A percentile compares a stretch with the other conserved stretches of the same genome.
phyloP scores from a whole-genome alignment of 2,888 invertebrate species.

The Pristionchus mayeri region DNA sequence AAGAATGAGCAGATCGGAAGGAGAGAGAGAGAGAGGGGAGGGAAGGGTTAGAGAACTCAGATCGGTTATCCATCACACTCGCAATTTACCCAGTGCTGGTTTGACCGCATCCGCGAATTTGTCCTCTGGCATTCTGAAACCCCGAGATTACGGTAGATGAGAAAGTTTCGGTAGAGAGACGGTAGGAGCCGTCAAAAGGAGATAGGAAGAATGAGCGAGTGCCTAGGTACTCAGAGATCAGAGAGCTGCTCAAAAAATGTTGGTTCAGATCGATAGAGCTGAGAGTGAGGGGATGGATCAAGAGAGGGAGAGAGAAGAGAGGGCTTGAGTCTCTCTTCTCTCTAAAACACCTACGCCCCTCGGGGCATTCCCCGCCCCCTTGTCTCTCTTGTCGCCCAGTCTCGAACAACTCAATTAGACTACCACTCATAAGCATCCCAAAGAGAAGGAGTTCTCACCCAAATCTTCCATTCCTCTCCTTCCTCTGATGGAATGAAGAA shows the following conservation, averaged over 20 bases:
- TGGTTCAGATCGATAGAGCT: conserved; percentile 14
- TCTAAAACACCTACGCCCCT: conserved; percentile 45
- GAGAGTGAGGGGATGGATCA: conserved; percentile 29
- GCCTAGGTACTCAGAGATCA: conserved; percentile 6
- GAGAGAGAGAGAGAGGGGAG: not conserved
- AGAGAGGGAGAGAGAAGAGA: conserved; percentile 31
- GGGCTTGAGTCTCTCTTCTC: conserved; percentile 19
- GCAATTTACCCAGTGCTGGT: conserved; percentile 65
- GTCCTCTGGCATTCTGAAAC: conserved; percentile 57
- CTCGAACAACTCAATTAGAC: conserved; percentile 5
- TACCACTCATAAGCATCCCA: not conserved
- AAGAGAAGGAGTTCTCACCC: conserved; percentile 7
- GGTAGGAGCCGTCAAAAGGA: not conserved
- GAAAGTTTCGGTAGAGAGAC: not conserved
- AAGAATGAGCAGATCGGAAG: not conserved
- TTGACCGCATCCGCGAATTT: conserved; percentile 69
- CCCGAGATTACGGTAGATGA: conserved; percentile 31
- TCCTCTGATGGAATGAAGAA: not conserved
- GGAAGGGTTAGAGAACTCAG: not conserved
- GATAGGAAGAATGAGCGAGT: conserved; percentile 8
- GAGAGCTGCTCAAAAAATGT: conserved; percentile 25
- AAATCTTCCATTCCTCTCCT: conserved; percentile 26
- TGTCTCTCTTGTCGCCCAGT: conserved; percentile 8
- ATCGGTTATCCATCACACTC: conserved; percentile 1
- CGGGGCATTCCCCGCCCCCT: not conserved